phyloP scores from a whole-genome alignment of 2,888 invertebrate genomes.

The Exephanes ischioxanthus region DNA sequence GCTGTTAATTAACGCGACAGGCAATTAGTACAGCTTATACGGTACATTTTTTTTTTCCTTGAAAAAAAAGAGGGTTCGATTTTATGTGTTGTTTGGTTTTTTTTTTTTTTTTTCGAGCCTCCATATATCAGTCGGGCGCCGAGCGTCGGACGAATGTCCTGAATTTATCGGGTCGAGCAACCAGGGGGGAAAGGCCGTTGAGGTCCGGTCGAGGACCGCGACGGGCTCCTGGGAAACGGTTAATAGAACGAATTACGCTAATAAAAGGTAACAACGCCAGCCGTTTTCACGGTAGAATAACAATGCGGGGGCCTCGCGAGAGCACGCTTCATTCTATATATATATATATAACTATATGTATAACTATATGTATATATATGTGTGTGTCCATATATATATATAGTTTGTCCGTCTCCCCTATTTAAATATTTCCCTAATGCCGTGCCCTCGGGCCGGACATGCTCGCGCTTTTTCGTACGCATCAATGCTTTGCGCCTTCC shows the following conservation, averaged over 20 bases:
- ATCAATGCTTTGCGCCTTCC: conserved; percentile 78
- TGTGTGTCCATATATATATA: not conserved
- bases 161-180: conserved; percentile 44
- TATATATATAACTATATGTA: conserved; percentile 14
- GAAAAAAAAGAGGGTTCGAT: not conserved
- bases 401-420: conserved; percentile 27
- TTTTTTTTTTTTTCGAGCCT: not conserved
- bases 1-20: not conserved
- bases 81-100: not conserved
- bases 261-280: conserved; percentile 81
- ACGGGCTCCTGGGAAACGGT: conserved; percentile 76
- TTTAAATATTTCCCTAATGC: conserved; percentile 71
- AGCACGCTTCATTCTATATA: conserved; percentile 56
- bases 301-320: conserved; percentile 78
- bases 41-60: not conserved
- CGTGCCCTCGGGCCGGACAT: conserved; percentile 75
- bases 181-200: conserved; percentile 33
- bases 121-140: conserved; percentile 21
- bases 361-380: not conserved
- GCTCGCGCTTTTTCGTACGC: conserved; percentile 82
- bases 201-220: conserved; percentile 41
- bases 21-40: not conserved
- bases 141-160: conserved; percentile 1
- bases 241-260: conserved; percentile 83
- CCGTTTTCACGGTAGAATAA: conserved; percentile 84